A percentile compares a stretch with the other conserved stretches of the same genome.
Conservation (phyloP, 2,113 vertebrate species). For the Crotalus horridus region DNA sequence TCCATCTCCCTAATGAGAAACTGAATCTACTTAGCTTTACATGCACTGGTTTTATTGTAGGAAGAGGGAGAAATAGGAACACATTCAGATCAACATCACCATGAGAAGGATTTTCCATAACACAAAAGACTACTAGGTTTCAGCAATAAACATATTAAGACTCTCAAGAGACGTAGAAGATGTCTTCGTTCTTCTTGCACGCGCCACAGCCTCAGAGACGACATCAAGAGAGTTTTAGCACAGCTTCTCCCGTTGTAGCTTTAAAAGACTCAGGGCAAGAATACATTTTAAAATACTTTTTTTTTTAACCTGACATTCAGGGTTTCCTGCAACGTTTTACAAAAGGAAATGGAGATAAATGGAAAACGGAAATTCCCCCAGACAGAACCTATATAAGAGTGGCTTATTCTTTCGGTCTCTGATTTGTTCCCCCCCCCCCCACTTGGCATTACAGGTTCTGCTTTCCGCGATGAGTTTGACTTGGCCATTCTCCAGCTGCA, state of each 20-base stretch:
- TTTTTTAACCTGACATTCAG: neutral
- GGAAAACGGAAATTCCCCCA: neutral
- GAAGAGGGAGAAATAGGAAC: neutral
- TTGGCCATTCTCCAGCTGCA: slow-evolving; percentile 96
- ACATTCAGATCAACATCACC: neutral
- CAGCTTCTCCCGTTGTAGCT: neutral
- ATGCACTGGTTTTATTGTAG: neutral
- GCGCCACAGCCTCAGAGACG: neutral
- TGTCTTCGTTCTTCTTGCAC: neutral
- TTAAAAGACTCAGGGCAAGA: neutral
- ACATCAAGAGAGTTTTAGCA: neutral
- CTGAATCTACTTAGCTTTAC: neutral
- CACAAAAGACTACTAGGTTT: neutral
- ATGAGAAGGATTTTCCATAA: neutral
- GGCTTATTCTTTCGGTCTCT: neutral
- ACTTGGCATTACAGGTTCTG: slow-evolving; percentile 77
- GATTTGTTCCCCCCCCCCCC: neutral
- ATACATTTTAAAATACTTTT: neutral
- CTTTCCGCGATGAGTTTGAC: slow-evolving; percentile 95
- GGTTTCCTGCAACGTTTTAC: neutral
- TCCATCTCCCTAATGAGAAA: neutral
- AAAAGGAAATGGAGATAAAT: neutral
- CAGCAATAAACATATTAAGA: neutral
- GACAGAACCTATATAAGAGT: neutral
- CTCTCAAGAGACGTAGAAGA: neutral